Base-by-base conservation (phyloP, 2,888 invertebrate species). In the Drosophila hawaiiensis region DNA sequence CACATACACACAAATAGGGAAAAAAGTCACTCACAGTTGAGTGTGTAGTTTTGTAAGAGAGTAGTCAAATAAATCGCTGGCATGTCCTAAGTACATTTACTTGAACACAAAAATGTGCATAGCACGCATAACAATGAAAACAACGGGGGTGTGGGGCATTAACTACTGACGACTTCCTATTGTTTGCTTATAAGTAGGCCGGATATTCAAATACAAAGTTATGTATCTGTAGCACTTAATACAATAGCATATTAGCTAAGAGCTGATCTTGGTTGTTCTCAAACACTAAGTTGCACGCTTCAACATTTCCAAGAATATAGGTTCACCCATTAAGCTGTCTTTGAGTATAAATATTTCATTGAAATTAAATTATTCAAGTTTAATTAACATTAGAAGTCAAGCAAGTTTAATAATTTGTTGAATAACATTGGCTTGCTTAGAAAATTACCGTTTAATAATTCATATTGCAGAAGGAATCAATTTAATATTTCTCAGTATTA, bases 11-110 rank as follows among this genome's bases (percentile, higher is more conserved):
- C 22, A 9, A 43, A 7, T 7, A 3, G 28, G 35, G 16, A 4
- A 50, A 12, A 10, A 33, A 55, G 14, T 31, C 16, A 72, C 60
- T 41, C 50, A 29, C 9, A 39, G 41, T 58, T 55, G 49, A 43
- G 35, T 65, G 73, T 67, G 55, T 68, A 60, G 62, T 66, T 84
- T 63, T 61, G 65, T 47, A 28, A 28, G 76, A 54, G 68, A 59
- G 35, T 19, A 84, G 89, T 74, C 80, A 85, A 90, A 85, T 90
- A 85, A 85, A 90, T 90, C 90, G 83, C 69, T 66, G 70, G 82
- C 90, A 79, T 87, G 90, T 78, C 71, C 66, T 66, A 77, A 66
- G 80, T 82, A 70, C 82, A 82, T 76, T 63, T 82, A 68, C 80
- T 73, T 69, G 73, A 78, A 78, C 60, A 71, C 75, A 82, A 41